Percentiles rank a stretch among this genome's conserved stretches.
Evolutionary conservation across 2,113 vertebrate genomes (phyloP).

Genomic region (Clarias batrachus): DNA sequence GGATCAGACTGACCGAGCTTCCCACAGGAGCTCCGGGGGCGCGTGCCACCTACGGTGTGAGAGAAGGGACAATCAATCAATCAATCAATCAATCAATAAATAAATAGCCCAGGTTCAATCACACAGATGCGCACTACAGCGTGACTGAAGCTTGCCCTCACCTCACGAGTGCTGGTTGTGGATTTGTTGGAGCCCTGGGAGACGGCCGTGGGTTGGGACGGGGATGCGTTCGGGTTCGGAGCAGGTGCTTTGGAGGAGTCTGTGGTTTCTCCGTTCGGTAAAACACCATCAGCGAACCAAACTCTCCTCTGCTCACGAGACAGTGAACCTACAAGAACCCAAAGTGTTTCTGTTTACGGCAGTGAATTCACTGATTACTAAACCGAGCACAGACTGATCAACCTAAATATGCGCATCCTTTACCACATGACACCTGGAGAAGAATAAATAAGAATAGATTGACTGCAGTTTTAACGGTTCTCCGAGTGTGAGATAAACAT

Average conservation of each 20-base stretch:
- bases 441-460: neutral
- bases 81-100: too few species aligned
- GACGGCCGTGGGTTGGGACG: conserved; percentile 77
- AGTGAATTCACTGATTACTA: too few species aligned
- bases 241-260: conserved; percentile 83
- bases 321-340: conserved; percentile 61
- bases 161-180: conserved; percentile 79
- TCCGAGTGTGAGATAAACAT: neutral
- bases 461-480: neutral
- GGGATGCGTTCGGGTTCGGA: conserved; percentile 75
- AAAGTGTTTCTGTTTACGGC: neutral
- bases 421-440: too few species aligned
- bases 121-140: neutral
- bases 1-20: conserved; percentile 94
- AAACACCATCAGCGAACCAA: conserved; percentile 94
- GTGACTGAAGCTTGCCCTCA: conserved; percentile 47
- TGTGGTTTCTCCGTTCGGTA: conserved; percentile 90
- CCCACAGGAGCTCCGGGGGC: conserved; percentile 82
- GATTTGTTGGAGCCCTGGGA: conserved; percentile 82
- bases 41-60: conserved; percentile 72
- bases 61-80: conserved; percentile 6
- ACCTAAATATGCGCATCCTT: too few species aligned
- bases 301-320: conserved; percentile 92
- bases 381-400: too few species aligned
- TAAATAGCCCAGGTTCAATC: neutral